Evolutionary conservation across 2,797 vertebrate species (phyloP), one percentile per base, ranked within the genome.

Genomic region (Brachymystax lenok): DNA sequence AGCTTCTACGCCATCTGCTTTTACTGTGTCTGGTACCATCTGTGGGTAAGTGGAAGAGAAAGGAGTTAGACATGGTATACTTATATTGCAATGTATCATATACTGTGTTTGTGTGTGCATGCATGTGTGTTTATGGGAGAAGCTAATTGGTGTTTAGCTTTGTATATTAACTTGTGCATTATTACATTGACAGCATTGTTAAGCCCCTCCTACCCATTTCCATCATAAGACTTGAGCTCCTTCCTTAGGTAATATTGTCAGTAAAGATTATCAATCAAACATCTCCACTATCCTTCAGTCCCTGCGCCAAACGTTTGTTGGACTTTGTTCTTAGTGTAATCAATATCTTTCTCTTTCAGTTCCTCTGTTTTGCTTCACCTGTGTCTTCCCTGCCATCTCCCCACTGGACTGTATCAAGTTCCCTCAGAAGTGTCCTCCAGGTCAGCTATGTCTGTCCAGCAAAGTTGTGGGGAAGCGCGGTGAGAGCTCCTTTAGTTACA

Each of bases 291-390:
- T 33, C 12, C 28, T 61, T 24, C 59, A 61, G 59, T 61, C n/a
- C 40, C 40, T 40, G 40, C 40, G 2, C 40, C 40, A 51, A 24
- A 40, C 16, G 13, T 35, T 50, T 3, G 19, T 28, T 14, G n/a
- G 3, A 1, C 17, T 14, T 40, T 17, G 16, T 54, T 14, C 27
- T 40, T 7, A 7, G 77, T 70, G 40, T 71, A 74, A 85, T 21
- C 10, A 27, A 16, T 67, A 33, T 46, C 0, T 79, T 46, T 77
- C 35, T 80, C 73, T 74, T 69, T 69, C 81, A 94, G 91, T 73
- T 70, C 82, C 93, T 35, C 89, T 94, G 76, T 92, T 93, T 84
- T 96, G 94, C 70, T 95, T 93, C 89, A 94, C 90, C 3, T 95
- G 94, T 71, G 93, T 94, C 64, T 95, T 95, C 50, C 94, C 95